Conservation (phyloP, 2,888 invertebrate genomes). For the Trisateles emortualis region DNA sequence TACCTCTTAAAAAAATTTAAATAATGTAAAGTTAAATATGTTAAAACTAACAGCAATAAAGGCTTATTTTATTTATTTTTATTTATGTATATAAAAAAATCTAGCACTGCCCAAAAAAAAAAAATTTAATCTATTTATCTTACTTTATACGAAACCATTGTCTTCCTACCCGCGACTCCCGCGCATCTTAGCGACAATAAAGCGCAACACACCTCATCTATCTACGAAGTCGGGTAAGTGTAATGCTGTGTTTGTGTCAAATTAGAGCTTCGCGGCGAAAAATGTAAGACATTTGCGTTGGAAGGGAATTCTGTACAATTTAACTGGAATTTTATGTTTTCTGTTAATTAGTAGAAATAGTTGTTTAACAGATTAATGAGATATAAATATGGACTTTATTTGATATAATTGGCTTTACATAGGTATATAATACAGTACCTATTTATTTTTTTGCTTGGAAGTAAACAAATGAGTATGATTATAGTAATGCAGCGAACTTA, state of each 20-base stretch:
- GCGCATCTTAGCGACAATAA: slow-evolving; percentile 23
- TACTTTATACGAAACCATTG: neutral
- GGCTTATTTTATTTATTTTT: no score
- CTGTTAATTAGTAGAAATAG: slow-evolving; percentile 6
- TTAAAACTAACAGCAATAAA: no score
- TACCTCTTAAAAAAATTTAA: no score
- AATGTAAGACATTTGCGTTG: slow-evolving; percentile 6
- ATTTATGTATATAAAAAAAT: no score
- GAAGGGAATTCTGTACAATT: neutral
- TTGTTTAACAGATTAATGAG: neutral
- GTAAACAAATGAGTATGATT: neutral
- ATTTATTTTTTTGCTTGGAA: neutral
- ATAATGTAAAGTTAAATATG: no score
- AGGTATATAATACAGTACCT: neutral
- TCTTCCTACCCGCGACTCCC: slow-evolving; percentile 16
- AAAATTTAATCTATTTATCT: neutral
- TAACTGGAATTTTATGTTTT: neutral
- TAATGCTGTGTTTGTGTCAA: slow-evolving; percentile 27
- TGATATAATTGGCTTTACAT: neutral
- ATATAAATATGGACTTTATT: no score
- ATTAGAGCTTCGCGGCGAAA: slow-evolving; percentile 15
- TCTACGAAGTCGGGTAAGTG: slow-evolving; percentile 20
- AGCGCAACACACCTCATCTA: slow-evolving; percentile 14
- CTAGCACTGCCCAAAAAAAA: neutral
- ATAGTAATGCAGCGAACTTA: no score